A percentile compares a stretch with the other conserved stretches of the same genome.
phyloP scores from a whole-genome alignment of 2,888 invertebrate species.

The Habroteleia sp. region DNA sequence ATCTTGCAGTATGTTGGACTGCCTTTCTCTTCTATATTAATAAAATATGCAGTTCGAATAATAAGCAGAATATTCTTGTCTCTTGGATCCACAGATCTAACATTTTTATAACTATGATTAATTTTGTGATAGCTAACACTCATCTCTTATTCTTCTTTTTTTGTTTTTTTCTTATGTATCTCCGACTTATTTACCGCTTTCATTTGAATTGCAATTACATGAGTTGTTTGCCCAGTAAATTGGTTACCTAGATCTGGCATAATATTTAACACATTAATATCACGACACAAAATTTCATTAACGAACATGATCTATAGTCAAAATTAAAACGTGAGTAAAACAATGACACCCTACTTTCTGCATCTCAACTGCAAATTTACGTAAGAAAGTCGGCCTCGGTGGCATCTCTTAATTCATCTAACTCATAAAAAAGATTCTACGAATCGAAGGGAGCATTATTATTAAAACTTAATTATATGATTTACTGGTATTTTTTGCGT shows the following conservation, averaged over 20 bases:
- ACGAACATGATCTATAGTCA: constrained; percentile 41
- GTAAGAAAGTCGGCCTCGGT: constrained; percentile 52
- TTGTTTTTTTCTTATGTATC: background rate
- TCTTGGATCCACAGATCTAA: constrained; percentile 67
- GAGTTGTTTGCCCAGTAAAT: constrained; percentile 18
- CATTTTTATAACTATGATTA: constrained; percentile 71
- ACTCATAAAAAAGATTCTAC: constrained; percentile 55
- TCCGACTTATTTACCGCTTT: constrained; percentile 19
- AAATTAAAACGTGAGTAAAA: constrained; percentile 53
- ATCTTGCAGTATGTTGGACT: constrained; percentile 68
- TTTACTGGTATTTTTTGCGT: too few species aligned
- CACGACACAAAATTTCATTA: constrained; percentile 23
- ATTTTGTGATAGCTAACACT: constrained; percentile 60
- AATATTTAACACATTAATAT: constrained; percentile 27
- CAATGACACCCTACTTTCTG: constrained; percentile 54
- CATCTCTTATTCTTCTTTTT: constrained; percentile 26
- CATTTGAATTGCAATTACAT: constrained; percentile 31
- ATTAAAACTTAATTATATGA: constrained; percentile 58
- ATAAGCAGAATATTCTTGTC: constrained; percentile 71
- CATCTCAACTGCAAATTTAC: constrained; percentile 47
- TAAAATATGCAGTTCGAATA: constrained; percentile 77
- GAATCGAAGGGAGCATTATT: constrained; percentile 32
- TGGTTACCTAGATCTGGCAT: constrained; percentile 1
- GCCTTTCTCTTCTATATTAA: constrained; percentile 70
- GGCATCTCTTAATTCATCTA: constrained; percentile 60